Conservation (phyloP, 1,140 invertebrate genomes). For the Caenorhabditis remanei region DNA sequence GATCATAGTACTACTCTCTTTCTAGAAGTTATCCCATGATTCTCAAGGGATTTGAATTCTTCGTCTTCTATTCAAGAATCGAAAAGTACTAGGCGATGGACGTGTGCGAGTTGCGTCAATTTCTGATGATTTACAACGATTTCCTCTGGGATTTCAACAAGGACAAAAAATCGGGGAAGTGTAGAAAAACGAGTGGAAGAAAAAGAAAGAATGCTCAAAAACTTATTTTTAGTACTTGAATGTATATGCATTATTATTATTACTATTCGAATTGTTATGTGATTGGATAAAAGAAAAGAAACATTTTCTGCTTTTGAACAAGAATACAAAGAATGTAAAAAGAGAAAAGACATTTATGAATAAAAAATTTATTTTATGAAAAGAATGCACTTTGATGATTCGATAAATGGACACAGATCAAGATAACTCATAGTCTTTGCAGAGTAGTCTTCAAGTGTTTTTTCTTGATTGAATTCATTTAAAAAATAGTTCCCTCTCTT, state of each 20-base stretch:
- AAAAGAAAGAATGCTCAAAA: not conserved
- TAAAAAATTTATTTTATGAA: too few relatives aligned
- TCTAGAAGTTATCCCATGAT: not conserved
- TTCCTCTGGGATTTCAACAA: conserved; percentile 27
- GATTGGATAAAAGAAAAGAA: not conserved
- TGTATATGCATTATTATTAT: conserved; percentile 9
- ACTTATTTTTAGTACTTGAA: conserved; percentile 49
- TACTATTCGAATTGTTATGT: conserved; percentile 12
- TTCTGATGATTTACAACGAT: conserved; percentile 53
- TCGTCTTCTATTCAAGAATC: conserved; percentile 6
- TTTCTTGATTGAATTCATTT: too few relatives aligned
- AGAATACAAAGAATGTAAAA: not conserved
- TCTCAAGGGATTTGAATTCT: conserved; percentile 9
- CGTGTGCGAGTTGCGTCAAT: not conserved
- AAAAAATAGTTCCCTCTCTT: too few relatives aligned
- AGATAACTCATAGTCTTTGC: too few relatives aligned
- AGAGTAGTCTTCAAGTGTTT: too few relatives aligned
- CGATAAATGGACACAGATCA: too few relatives aligned
- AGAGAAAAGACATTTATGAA: too few relatives aligned
- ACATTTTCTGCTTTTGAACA: not conserved
- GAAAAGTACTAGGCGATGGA: conserved; percentile 39
- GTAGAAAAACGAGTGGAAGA: conserved; percentile 1
- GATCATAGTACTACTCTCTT: conserved; percentile 15
- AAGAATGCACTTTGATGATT: too few relatives aligned
- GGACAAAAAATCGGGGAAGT: not conserved